Evolutionary conservation across 30 jellyfish, hydroid and myxozoan genomes (phyloP), one percentile per base, ranked within the genome.

Genomic region (Morbakka virulenta): DNA sequence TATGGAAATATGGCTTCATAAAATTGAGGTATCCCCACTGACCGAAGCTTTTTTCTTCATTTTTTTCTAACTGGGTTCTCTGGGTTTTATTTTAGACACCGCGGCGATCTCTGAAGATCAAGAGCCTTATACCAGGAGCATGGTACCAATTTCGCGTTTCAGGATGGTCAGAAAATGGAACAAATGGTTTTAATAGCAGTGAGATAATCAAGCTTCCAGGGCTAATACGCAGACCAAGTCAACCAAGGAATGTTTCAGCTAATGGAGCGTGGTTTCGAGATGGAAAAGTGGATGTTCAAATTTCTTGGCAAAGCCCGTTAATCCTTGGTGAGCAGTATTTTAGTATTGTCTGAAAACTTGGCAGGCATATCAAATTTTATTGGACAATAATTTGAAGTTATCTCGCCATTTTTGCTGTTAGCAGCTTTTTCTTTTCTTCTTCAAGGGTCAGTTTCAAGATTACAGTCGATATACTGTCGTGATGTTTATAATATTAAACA

Each of bases 91-190:
- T 81, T 34, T 64, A 81, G 93, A 81, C 84, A 2, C 24, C 85
- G 22, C 30, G 74, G 36, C 27, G 69, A 63, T 76, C 57, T 17
- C 64, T 28, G 27, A 34, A 22, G 25, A 25, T 84, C 12, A 52
- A 63, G n/a, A 28, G 35, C 41, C 64, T 84, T 27, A 21, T 22
- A 4, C 83, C 89, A 21, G 89, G 95, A 0, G 76, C 85, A 20
- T 84, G 87, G 84, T 74, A 84, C 26, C 95, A 84, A 49, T 47
- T 84, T 22, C 74, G 89, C 13, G 87, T 84, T 13, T 50, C 69
- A 0, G 95, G 84, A 0, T 67, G 35, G 47, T 72, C 83, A 0
- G 23, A 50, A 48, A 62, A 84, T 73, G 95, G 95, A 21, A 35
- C 85, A 0, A 72, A 76, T 32, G 95, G 95, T 31, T 74, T 3